These are phyloP conservation scores for Triplophysa tibetana DNA, from an alignment of 2,113 vertebrate genomes.

Conservation along the genomic window DNA sequence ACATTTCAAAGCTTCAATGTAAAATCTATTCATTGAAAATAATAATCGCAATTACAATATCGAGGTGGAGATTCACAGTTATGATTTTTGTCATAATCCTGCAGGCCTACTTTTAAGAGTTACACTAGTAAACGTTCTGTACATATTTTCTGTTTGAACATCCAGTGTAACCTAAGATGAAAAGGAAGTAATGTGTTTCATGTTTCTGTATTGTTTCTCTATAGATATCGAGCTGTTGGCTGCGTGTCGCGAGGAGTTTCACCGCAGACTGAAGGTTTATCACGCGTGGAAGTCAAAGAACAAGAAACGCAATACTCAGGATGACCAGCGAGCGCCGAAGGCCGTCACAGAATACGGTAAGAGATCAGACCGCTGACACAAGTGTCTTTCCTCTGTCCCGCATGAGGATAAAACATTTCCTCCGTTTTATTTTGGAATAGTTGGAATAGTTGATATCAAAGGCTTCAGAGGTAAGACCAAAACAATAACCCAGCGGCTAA, in stretches of 20 bases:
- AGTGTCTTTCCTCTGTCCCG: neutral
- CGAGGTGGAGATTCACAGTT: too few species aligned
- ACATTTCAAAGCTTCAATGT: too few species aligned
- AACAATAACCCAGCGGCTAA: neutral
- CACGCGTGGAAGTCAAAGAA: slow-evolving; percentile 99
- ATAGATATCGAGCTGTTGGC: slow-evolving; percentile 94
- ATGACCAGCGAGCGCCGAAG: slow-evolving; percentile 89
- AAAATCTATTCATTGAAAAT: too few species aligned
- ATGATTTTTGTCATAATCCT: too few species aligned
- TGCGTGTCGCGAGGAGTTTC: slow-evolving; percentile 97
- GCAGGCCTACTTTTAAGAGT: too few species aligned
- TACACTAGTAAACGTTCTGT: too few species aligned
- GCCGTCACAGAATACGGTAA: slow-evolving; percentile 94
- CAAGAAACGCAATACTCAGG: slow-evolving; percentile 90
- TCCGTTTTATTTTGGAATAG: neutral
- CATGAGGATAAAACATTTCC: neutral
- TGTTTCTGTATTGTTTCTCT: neutral
- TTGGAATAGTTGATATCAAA: slow-evolving; percentile 8
- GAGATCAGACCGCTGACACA: slow-evolving; percentile 9
- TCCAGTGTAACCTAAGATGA: too few species aligned
- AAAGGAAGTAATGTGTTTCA: too few species aligned
- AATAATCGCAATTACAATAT: too few species aligned
- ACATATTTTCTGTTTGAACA: too few species aligned
- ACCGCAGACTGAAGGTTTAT: slow-evolving; percentile 95
- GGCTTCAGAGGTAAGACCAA: slow-evolving; percentile 4